Conservation (phyloP, 2,888 invertebrate species). For the Stratiomys singularior region DNA sequence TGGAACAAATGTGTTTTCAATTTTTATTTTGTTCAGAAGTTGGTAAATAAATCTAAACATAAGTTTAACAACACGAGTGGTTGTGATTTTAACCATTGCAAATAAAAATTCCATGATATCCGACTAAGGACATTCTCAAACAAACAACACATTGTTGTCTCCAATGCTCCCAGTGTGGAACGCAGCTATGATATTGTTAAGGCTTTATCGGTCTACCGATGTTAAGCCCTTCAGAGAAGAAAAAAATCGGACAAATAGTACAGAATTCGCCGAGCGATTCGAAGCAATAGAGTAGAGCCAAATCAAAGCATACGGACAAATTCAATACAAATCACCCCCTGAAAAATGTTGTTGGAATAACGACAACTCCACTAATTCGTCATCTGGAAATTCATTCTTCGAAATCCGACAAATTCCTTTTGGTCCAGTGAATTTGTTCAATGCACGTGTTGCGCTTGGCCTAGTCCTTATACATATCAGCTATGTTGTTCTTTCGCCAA, state of each 20-base stretch:
- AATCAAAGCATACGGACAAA: slow-evolving; percentile 10
- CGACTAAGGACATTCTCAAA: background rate
- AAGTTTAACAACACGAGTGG: no score
- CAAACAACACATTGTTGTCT: background rate
- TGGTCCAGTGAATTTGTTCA: slow-evolving; percentile 51
- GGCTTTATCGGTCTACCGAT: background rate
- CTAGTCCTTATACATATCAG: background rate
- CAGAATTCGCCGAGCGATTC: background rate
- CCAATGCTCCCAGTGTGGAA: background rate
- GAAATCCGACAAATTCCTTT: slow-evolving; percentile 50
- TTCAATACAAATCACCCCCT: background rate
- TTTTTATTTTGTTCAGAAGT: no score
- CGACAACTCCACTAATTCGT: slow-evolving; percentile 44
- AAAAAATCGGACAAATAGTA: background rate
- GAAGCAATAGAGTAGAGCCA: background rate
- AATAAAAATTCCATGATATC: background rate
- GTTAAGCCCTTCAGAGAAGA: background rate
- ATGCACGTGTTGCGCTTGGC: slow-evolving; percentile 52
- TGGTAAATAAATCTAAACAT: no score
- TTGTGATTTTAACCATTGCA: no score
- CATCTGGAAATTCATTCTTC: slow-evolving; percentile 51
- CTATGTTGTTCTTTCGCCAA: background rate
- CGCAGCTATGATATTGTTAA: background rate
- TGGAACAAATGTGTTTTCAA: no score
- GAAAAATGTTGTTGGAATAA: background rate